Conservation (phyloP, 1,140 invertebrate genomes). For the Drosophila serrata region DNA sequence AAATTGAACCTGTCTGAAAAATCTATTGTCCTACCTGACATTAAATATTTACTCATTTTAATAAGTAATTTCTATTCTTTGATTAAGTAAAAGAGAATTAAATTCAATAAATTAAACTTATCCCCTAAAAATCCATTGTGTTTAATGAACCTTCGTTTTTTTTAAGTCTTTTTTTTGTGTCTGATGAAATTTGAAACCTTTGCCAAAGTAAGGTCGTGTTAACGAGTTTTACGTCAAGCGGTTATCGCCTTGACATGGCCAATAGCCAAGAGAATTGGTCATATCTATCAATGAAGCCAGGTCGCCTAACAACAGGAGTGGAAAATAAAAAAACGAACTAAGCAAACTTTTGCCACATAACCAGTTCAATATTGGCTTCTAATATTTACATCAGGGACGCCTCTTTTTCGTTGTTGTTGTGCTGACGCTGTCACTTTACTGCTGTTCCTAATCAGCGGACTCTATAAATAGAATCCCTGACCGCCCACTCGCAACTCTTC, state of each 20-base stretch:
- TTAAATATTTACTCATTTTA: not conserved
- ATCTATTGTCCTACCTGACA: too few relatives aligned
- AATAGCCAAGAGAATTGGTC: slow-evolving; percentile 15
- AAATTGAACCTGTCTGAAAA: too few relatives aligned
- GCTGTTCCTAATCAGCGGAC: slow-evolving; percentile 44
- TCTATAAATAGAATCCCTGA: slow-evolving; percentile 53
- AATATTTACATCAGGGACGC: slow-evolving; percentile 57
- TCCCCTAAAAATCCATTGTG: too few relatives aligned
- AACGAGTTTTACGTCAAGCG: slow-evolving; percentile 38
- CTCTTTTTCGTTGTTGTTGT: slow-evolving; percentile 17
- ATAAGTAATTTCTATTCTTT: not conserved
- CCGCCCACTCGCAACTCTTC: slow-evolving; percentile 44
- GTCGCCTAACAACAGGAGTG: slow-evolving; percentile 37
- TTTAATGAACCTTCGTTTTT: not conserved
- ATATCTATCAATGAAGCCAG: slow-evolving; percentile 53
- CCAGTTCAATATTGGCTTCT: slow-evolving; percentile 33
- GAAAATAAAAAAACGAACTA: slow-evolving; percentile 1
- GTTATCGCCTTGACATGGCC: slow-evolving; percentile 30
- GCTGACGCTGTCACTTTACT: slow-evolving; percentile 28
- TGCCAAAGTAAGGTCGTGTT: not conserved
- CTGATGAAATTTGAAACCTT: slow-evolving; percentile 8
- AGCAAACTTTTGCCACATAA: slow-evolving; percentile 30
- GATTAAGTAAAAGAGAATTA: not conserved
- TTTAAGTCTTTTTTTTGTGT: too few relatives aligned
- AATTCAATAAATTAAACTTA: not conserved